Conservation (phyloP, 2,797 vertebrate genomes). For the Apogon talboti region DNA sequence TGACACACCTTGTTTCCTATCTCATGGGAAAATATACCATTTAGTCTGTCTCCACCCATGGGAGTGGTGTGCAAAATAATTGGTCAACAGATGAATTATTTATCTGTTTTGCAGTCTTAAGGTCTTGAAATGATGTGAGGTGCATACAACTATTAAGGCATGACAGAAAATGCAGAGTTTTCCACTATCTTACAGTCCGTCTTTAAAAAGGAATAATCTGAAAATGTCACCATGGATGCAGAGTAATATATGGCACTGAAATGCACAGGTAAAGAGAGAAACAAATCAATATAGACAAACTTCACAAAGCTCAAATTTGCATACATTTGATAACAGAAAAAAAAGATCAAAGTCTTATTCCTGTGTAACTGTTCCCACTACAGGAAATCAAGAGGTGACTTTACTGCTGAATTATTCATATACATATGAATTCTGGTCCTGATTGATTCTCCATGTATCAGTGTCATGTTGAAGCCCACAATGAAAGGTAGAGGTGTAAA, state of each 20-base stretch:
- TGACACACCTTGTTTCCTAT: constrained; percentile 34
- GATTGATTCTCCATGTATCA: constrained; percentile 43
- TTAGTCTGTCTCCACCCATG: constrained; percentile 21
- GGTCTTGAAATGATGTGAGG: not conserved
- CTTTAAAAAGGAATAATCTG: too few species aligned
- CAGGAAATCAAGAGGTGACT: constrained; percentile 67
- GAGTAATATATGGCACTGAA: too few species aligned
- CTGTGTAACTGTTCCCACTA: constrained; percentile 37
- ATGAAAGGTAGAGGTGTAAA: constrained; percentile 1
- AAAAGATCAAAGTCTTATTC: constrained; percentile 54
- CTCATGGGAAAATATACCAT: constrained; percentile 34
- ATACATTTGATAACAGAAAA: not conserved
- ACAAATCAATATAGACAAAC: not conserved
- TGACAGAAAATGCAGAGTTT: not conserved
- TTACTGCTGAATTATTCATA: constrained; percentile 68
- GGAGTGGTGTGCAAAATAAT: constrained; percentile 44
- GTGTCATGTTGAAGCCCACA: constrained; percentile 16
- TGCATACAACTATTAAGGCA: not conserved
- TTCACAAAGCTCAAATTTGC: not conserved
- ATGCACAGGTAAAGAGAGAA: not conserved
- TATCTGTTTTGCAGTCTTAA: constrained; percentile 28
- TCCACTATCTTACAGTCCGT: not conserved
- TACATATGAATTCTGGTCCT: constrained; percentile 47
- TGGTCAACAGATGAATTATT: constrained; percentile 47
- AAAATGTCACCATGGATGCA: too few species aligned